phyloP scores from a whole-genome alignment of 2,888 invertebrate genomes.

The Lasioglossum figueresi region DNA sequence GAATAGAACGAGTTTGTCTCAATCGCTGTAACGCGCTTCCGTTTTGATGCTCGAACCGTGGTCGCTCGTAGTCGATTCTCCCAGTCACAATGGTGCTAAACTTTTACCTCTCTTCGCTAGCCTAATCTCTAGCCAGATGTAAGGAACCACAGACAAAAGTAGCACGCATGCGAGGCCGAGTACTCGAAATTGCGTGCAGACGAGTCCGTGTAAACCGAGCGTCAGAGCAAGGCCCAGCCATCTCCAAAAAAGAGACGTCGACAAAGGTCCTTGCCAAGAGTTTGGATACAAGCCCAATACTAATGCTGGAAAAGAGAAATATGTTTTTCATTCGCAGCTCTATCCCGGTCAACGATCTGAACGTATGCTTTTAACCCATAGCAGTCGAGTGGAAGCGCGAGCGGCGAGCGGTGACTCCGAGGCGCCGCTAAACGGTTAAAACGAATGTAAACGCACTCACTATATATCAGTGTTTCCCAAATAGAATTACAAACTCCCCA shows the following conservation, averaged over 20 bases:
- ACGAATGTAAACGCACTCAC: constrained; percentile 67
- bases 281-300: constrained; percentile 81
- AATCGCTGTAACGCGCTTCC: constrained; percentile 76
- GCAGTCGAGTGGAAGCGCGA: no score
- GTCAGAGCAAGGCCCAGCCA: constrained; percentile 86
- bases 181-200: constrained; percentile 85
- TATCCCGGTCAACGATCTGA: neutral
- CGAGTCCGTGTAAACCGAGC: constrained; percentile 86
- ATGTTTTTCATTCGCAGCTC: neutral
- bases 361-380: neutral
- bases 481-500: constrained; percentile 95
- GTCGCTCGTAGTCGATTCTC: constrained; percentile 61
- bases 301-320: constrained; percentile 74
- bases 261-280: constrained; percentile 83
- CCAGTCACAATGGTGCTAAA: constrained; percentile 84
- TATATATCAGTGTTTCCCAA: constrained; percentile 89
- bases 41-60: constrained; percentile 60
- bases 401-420: no score
- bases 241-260: constrained; percentile 85
- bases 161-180: constrained; percentile 85
- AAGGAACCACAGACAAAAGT: constrained; percentile 85
- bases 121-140: constrained; percentile 85
- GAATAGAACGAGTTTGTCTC: constrained; percentile 81
- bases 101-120: constrained; percentile 84
- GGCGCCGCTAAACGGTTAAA: neutral